phyloP scores from a whole-genome alignment of 2,888 invertebrate genomes.

The Lepetodrilus schrolli region DNA sequence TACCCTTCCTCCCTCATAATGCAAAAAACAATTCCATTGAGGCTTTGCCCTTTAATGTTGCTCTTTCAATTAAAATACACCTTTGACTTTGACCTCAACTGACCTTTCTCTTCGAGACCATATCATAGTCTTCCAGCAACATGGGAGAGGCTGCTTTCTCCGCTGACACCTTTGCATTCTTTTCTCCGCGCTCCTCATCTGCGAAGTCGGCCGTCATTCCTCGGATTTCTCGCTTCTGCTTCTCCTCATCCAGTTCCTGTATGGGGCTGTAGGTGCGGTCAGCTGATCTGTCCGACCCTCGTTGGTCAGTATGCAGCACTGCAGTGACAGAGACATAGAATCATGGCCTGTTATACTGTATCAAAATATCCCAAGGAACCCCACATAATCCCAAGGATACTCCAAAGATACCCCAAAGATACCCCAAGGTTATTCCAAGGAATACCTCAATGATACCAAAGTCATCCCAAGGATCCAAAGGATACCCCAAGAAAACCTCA shows the following conservation, averaged over 20 bases:
- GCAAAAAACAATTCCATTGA: too few species aligned
- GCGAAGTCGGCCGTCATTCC: not conserved
- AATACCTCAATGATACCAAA: too few species aligned
- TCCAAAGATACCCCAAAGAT: too few species aligned
- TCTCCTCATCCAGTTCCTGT: slow-evolving; percentile 8
- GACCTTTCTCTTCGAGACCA: not conserved
- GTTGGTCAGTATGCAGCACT: not conserved
- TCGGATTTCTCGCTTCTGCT: not conserved
- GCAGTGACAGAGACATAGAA: not conserved
- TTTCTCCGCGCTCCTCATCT: slow-evolving; percentile 39
- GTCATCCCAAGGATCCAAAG: too few species aligned
- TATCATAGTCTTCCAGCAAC: slow-evolving; percentile 37
- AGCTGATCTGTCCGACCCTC: not conserved
- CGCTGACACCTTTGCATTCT: slow-evolving; percentile 1
- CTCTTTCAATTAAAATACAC: too few species aligned
- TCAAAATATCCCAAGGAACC: not conserved
- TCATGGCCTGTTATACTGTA: not conserved
- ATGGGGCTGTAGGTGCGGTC: not conserved
- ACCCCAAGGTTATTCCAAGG: too few species aligned
- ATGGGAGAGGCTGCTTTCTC: slow-evolving; percentile 35
- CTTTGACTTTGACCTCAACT: not conserved
- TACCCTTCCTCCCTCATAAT: too few species aligned
- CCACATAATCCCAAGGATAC: too few species aligned
- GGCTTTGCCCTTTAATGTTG: too few species aligned
- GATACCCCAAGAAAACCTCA: too few species aligned